phyloP scores from a whole-genome alignment of 2,888 invertebrate species.

The Microctonus hyperodae region DNA sequence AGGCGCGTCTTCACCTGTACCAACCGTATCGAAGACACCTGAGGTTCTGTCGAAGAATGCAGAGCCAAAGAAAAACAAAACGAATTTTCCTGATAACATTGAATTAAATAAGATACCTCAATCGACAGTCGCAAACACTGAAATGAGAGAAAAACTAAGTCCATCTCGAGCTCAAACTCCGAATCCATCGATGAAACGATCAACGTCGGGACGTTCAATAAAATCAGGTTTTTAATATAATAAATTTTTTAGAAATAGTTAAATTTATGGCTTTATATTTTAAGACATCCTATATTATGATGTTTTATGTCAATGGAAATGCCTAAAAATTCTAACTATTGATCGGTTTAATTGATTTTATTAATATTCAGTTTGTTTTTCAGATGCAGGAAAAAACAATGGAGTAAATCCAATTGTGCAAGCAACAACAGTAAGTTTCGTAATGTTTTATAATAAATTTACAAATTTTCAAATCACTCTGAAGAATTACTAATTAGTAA shows the following conservation, averaged over 20 bases:
- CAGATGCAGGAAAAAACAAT: constrained; percentile 86
- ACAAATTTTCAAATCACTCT: too few species aligned
- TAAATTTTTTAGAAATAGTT: constrained; percentile 17
- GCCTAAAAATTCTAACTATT: constrained; percentile 9
- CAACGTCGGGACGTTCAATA: constrained; percentile 37
- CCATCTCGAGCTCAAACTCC: constrained; percentile 29
- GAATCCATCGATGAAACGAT: constrained; percentile 33
- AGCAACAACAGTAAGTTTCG: constrained; percentile 76
- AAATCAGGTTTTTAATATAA: constrained; percentile 38
- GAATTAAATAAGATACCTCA: not conserved
- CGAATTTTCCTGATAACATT: constrained; percentile 40
- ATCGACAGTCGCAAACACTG: constrained; percentile 31
- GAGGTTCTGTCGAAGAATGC: constrained; percentile 31
- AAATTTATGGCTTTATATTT: not conserved
- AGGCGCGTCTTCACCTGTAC: constrained; percentile 39
- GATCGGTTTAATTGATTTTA: not conserved
- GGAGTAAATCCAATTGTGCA: constrained; percentile 84
- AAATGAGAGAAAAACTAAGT: constrained; percentile 25
- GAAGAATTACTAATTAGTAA: too few species aligned
- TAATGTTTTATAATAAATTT: too few species aligned
- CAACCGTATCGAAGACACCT: constrained; percentile 32
- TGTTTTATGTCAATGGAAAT: constrained; percentile 31
- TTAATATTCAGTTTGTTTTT: constrained; percentile 38
- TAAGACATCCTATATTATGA: not conserved
- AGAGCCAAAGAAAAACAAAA: constrained; percentile 35